These are phyloP conservation scores for Xanthia togata DNA, from an alignment of 2,888 invertebrate genomes.

Conservation along the genomic window DNA sequence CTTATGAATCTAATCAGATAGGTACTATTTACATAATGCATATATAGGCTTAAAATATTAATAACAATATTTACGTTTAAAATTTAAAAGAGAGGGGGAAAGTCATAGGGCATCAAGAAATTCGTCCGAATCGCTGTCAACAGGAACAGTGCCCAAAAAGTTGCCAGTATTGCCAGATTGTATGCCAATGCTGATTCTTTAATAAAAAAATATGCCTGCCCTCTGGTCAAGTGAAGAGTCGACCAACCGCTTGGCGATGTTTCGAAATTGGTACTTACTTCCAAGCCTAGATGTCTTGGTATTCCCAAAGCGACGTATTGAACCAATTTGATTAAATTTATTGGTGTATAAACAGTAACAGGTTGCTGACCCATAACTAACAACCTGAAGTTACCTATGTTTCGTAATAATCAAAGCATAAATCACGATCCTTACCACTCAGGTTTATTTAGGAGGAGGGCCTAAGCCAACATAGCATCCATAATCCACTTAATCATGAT, in stretches of 20 bases:
- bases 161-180: not conserved
- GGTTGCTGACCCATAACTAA: slow-evolving; percentile 25
- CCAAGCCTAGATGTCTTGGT: not conserved
- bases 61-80: too few species aligned
- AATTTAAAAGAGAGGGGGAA: too few species aligned
- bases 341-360: slow-evolving; percentile 23
- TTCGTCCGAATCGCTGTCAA: not conserved
- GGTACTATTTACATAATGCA: too few species aligned
- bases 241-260: not conserved
- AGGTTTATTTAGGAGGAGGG: slow-evolving; percentile 41
- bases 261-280: too few species aligned
- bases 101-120: too few species aligned
- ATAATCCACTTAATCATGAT: slow-evolving; percentile 51
- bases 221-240: not conserved
- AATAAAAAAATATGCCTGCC: not conserved
- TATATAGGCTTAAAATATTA: too few species aligned
- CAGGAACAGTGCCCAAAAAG: not conserved
- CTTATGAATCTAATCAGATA: not conserved
- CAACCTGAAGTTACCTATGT: slow-evolving; percentile 39
- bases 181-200: not conserved
- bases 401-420: slow-evolving; percentile 41
- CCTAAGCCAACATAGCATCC: slow-evolving; percentile 49
- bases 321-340: slow-evolving; percentile 15
- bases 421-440: slow-evolving; percentile 22
- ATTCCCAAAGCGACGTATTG: not conserved